Percentiles rank a stretch among this genome's conserved stretches.
Evolutionary conservation across 2,888 invertebrate species (phyloP).

Genomic region (Lysandra bellargus): DNA sequence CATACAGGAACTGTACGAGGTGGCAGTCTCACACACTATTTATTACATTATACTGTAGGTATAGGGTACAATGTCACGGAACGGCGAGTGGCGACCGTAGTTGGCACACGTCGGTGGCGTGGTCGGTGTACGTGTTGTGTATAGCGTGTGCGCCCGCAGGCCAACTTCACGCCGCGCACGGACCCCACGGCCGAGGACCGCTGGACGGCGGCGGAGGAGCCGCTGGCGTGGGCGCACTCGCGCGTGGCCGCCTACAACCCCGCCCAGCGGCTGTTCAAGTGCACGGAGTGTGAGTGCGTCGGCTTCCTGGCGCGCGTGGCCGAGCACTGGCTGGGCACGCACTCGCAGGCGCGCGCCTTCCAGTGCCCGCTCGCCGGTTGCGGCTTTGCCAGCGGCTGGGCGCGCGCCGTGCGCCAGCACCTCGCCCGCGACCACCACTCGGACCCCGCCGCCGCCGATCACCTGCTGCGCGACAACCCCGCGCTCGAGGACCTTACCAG

Average conservation of each 20-base stretch:
- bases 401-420: conserved; percentile 86
- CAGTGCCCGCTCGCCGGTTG: conserved; percentile 84
- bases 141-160: conserved; percentile 48
- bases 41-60: too few relatives aligned
- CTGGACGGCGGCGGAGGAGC: conserved; percentile 87
- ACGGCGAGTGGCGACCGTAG: too few relatives aligned
- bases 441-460: conserved; percentile 82
- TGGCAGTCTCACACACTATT: too few relatives aligned
- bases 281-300: conserved; percentile 88
- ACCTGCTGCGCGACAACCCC: conserved; percentile 85
- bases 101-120: too few relatives aligned
- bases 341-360: conserved; percentile 84
- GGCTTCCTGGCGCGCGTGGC: conserved; percentile 87
- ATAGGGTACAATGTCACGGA: too few relatives aligned
- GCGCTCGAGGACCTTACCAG: conserved; percentile 87
- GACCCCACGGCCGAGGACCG: conserved; percentile 76
- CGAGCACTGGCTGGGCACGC: conserved; percentile 88
- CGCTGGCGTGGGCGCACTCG: conserved; percentile 87
- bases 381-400: conserved; percentile 88
- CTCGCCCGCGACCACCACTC: conserved; percentile 86
- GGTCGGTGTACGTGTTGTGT: too few relatives aligned
- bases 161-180: conserved; percentile 78
- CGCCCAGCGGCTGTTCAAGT: conserved; percentile 86
- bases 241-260: conserved; percentile 90
- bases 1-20: too few relatives aligned